Conservation (phyloP, 2,113 vertebrate species). For the Nematolebias whitei region DNA sequence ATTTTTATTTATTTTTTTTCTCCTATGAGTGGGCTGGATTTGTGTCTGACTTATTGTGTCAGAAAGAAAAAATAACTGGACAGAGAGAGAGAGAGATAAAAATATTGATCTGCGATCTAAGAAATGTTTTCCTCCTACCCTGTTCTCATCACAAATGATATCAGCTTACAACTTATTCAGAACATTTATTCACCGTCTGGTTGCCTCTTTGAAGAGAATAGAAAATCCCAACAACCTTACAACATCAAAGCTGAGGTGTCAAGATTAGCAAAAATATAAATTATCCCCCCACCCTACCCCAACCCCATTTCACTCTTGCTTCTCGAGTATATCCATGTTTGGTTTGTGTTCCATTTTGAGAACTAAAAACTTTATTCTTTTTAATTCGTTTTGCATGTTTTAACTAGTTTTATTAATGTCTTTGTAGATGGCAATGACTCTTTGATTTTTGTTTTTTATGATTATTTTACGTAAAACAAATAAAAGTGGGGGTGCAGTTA, state of each 20-base stretch:
- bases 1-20: background rate
- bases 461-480: no score
- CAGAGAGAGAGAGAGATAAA: slow-evolving; percentile 15
- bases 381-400: slow-evolving; percentile 39
- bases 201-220: slow-evolving; percentile 23
- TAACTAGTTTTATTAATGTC: slow-evolving; percentile 56
- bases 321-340: background rate
- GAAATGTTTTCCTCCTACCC: slow-evolving; percentile 17
- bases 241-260: slow-evolving; percentile 21
- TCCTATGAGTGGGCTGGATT: background rate
- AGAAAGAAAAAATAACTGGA: background rate
- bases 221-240: slow-evolving; percentile 32
- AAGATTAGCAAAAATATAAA: slow-evolving; percentile 59
- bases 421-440: slow-evolving; percentile 42
- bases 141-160: slow-evolving; percentile 14
- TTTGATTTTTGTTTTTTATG: slow-evolving; percentile 53
- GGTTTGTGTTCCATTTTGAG: background rate
- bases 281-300: slow-evolving; percentile 15
- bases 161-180: slow-evolving; percentile 28
- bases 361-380: slow-evolving; percentile 57
- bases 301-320: slow-evolving; percentile 10
- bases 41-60: background rate
- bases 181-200: slow-evolving; percentile 33
- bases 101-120: slow-evolving; percentile 31
- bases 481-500: no score